These are phyloP conservation scores for Leptinotarsa juncta DNA, from an alignment of 2,888 invertebrate genomes.

Conservation along the genomic window DNA sequence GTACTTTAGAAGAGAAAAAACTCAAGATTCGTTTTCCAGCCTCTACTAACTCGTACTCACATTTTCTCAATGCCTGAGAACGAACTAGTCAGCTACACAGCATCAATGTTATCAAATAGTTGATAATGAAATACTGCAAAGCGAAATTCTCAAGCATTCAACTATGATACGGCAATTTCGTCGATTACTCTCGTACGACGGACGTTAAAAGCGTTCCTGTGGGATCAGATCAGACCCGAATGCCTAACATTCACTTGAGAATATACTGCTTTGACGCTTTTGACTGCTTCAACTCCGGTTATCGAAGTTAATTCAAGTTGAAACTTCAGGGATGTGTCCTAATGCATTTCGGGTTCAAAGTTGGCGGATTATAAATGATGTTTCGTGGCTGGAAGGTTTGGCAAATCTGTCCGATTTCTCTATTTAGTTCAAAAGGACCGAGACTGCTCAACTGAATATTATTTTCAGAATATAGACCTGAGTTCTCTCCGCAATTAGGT, in stretches of 20 bases:
- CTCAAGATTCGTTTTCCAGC: no score
- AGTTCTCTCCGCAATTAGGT: no score
- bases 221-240: slow-evolving; percentile 35
- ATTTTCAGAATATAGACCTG: no score
- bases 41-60: not conserved
- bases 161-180: slow-evolving; percentile 13
- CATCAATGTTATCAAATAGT: slow-evolving; percentile 12
- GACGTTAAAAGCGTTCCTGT: slow-evolving; percentile 23
- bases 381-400: not conserved
- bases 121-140: slow-evolving; percentile 4
- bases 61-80: not conserved
- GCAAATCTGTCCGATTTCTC: not conserved
- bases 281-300: slow-evolving; percentile 9
- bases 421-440: not conserved
- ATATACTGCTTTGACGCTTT: slow-evolving; percentile 19
- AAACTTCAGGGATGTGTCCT: slow-evolving; percentile 2
- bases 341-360: not conserved
- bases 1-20: no score
- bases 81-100: not conserved
- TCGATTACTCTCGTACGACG: slow-evolving; percentile 12
- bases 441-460: no score
- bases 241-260: slow-evolving; percentile 29
- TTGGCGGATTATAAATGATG: slow-evolving; percentile 2
- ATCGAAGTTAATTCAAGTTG: slow-evolving; percentile 12
- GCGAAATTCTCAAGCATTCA: slow-evolving; percentile 1